A percentile compares a stretch with the other conserved stretches of the same genome.
These are phyloP conservation scores for Drosophila villosipedis DNA, from an alignment of 2,888 invertebrate species.

Conservation along the genomic window DNA sequence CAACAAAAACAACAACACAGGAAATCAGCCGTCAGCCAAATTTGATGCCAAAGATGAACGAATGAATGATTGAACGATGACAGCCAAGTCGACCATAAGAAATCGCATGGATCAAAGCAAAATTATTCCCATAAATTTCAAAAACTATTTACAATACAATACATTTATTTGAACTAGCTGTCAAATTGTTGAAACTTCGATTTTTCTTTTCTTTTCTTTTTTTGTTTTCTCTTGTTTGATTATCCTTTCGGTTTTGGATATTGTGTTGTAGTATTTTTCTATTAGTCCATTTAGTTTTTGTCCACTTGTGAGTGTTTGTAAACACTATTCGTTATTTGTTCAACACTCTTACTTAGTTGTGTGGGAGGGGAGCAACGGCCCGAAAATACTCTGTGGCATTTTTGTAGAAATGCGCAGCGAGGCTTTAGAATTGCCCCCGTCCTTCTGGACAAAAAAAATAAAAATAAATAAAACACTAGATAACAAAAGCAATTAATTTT, in stretches of 20 bases:
- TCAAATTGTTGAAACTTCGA: constrained; percentile 31
- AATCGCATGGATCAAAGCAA: constrained; percentile 26
- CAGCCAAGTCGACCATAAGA: constrained; percentile 17
- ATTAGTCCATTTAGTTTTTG: constrained; percentile 37
- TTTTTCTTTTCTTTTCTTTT: background rate
- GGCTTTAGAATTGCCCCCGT: constrained; percentile 47
- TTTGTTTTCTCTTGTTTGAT: constrained; percentile 7
- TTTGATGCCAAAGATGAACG: constrained; percentile 70
- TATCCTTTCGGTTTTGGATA: constrained; percentile 4
- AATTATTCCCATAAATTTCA: constrained; percentile 20
- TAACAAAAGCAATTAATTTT: constrained; percentile 30
- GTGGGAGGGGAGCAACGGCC: constrained; percentile 44
- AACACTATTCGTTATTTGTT: constrained; percentile 47
- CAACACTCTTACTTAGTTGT: constrained; percentile 39
- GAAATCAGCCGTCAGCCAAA: constrained; percentile 22
- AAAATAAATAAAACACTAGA: constrained; percentile 11
- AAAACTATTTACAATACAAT: constrained; percentile 22
- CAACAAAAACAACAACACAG: constrained; percentile 10
- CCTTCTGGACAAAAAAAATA: background rate
- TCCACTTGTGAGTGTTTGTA: constrained; percentile 55
- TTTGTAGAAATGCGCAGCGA: constrained; percentile 56
- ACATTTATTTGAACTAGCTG: constrained; percentile 48
- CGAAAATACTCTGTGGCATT: constrained; percentile 41
- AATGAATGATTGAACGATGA: constrained; percentile 53
- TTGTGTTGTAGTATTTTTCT: constrained; percentile 44